Conservation (phyloP, 2,113 vertebrate genomes). For the Lagopus leucura region DNA sequence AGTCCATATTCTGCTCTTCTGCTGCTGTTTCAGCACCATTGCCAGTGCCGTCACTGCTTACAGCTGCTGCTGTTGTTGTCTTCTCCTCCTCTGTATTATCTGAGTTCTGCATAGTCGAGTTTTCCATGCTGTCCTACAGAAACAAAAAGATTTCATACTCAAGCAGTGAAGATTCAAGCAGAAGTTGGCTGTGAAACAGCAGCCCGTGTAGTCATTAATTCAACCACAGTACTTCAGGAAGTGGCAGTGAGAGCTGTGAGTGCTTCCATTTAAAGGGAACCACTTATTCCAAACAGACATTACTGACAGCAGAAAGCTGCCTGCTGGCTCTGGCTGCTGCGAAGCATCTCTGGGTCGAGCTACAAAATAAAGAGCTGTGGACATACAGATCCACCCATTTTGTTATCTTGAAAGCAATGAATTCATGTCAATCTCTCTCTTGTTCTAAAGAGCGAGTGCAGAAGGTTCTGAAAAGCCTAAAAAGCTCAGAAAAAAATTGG, state of each 20-base stretch:
- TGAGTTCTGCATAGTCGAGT: conserved; percentile 72
- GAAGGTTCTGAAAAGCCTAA: not conserved
- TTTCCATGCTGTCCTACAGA: conserved; percentile 40
- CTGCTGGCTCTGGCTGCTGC: not conserved
- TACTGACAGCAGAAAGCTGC: not conserved
- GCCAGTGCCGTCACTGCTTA: conserved; percentile 54
- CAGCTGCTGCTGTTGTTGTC: not conserved
- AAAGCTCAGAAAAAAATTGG: not conserved
- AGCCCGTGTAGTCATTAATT: not conserved
- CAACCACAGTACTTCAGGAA: not conserved
- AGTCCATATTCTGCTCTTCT: conserved; percentile 73
- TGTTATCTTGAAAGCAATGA: not conserved
- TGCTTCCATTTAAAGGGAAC: no score
- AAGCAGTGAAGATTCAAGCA: not conserved
- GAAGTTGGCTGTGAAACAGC: accelerated
- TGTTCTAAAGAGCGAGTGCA: not conserved
- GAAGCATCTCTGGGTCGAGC: no score
- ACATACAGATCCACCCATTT: not conserved
- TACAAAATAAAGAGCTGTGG: not conserved
- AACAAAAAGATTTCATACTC: not conserved
- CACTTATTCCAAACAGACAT: not conserved
- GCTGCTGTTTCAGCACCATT: conserved; percentile 22
- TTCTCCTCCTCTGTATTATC: conserved; percentile 70
- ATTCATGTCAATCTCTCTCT: not conserved
- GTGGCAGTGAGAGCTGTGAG: not conserved